Evolutionary conservation across 2,113 vertebrate species (phyloP).

Genomic region (Ailurus styani): DNA sequence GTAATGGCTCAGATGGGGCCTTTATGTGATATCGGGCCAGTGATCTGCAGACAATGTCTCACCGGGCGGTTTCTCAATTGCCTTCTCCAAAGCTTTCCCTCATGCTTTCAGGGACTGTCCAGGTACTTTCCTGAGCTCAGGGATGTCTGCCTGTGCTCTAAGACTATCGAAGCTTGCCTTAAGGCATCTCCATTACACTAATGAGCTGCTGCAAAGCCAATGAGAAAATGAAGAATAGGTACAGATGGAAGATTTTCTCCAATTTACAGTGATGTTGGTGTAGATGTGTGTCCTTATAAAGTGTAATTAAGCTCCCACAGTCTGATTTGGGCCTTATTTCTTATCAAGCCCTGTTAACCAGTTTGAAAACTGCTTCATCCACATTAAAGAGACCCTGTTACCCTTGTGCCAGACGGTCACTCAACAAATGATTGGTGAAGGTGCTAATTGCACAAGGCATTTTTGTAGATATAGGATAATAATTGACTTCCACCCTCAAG

Average conservation of each 20-base stretch:
- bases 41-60: slow-evolving; percentile 78
- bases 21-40: slow-evolving; percentile 66
- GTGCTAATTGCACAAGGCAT: neutral
- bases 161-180: slow-evolving; percentile 8
- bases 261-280: slow-evolving; percentile 8
- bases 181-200: slow-evolving; percentile 12
- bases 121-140: slow-evolving; percentile 11
- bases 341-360: neutral
- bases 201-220: slow-evolving; percentile 37
- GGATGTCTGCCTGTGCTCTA: neutral
- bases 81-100: slow-evolving; percentile 58
- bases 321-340: neutral
- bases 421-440: neutral
- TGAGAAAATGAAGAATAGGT: slow-evolving; percentile 50
- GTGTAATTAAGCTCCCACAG: slow-evolving; percentile 37
- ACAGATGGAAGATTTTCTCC: slow-evolving; percentile 42
- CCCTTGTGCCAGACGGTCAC: neutral
- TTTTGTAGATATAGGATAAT: neutral
- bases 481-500: neutral
- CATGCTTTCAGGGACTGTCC: slow-evolving; percentile 24
- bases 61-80: slow-evolving; percentile 69
- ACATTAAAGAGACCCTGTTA: neutral
- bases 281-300: slow-evolving; percentile 34
- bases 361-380: neutral
- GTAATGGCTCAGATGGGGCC: slow-evolving; percentile 76